These are phyloP conservation scores for Iphiclides podalirius DNA, from an alignment of 2,888 invertebrate genomes.

Conservation along the genomic window DNA sequence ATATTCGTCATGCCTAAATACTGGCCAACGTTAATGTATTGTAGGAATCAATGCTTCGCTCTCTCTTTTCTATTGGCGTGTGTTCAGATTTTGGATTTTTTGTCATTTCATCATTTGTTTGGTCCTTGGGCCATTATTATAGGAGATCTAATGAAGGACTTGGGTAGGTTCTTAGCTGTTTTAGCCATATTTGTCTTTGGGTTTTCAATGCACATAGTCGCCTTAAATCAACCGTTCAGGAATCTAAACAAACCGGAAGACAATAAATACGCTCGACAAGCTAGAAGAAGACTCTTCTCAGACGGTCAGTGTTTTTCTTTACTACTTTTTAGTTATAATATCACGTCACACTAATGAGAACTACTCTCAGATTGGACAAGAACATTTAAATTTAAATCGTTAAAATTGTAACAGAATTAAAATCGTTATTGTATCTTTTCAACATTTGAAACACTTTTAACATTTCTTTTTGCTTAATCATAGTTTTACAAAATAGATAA, in stretches of 20 bases:
- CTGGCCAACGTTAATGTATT: slow-evolving; percentile 94
- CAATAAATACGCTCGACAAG: slow-evolving; percentile 77
- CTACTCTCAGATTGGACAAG: too few species aligned
- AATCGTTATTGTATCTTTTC: too few species aligned
- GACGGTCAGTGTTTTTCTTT: slow-evolving; percentile 83
- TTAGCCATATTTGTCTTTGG: slow-evolving; percentile 98
- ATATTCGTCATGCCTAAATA: slow-evolving; percentile 83
- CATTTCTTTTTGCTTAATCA: slow-evolving; percentile 5
- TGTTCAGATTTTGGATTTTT: slow-evolving; percentile 97
- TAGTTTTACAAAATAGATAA: slow-evolving; percentile 46
- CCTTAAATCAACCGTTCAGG: slow-evolving; percentile 95
- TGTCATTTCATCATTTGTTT: slow-evolving; percentile 99
- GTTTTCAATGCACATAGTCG: slow-evolving; percentile 98
- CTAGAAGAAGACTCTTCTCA: slow-evolving; percentile 81
- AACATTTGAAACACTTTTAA: too few species aligned
- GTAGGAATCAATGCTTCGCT: slow-evolving; percentile 98
- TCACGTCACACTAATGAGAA: slow-evolving; percentile 8
- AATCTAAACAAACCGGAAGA: slow-evolving; percentile 83
- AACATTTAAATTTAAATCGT: too few species aligned
- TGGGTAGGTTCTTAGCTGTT: slow-evolving; percentile 98
- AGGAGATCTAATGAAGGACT: slow-evolving; percentile 94
- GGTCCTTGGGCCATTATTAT: slow-evolving; percentile 99
- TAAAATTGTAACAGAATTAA: too few species aligned
- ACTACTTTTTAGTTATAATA: slow-evolving; percentile 1
- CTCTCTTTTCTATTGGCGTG: slow-evolving; percentile 96